Conservation (phyloP, 1,140 invertebrate genomes). For the Drosophila santomea region DNA sequence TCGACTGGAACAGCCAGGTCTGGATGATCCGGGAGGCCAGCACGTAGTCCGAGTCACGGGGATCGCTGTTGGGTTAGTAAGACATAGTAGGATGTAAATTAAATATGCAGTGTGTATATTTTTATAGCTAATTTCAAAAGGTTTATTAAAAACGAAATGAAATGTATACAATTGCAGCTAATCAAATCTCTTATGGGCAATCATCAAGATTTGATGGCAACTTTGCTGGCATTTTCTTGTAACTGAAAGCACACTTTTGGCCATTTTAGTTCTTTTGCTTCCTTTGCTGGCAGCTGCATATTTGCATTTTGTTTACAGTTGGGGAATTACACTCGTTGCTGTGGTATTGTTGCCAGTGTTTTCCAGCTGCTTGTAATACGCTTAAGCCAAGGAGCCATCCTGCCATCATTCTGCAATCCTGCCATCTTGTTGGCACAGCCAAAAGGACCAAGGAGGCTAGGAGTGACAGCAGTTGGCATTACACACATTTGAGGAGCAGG, state of each 20-base stretch:
- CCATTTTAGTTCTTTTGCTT: slow-evolving; percentile 13
- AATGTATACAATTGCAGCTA: neutral
- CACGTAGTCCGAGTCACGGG: slow-evolving; percentile 88
- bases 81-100: too few relatives aligned
- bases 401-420: slow-evolving; percentile 28
- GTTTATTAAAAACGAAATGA: neutral
- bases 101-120: too few relatives aligned
- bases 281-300: slow-evolving; percentile 33
- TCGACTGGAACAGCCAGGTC: slow-evolving; percentile 85
- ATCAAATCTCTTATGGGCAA: slow-evolving; percentile 25
- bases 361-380: slow-evolving; percentile 52
- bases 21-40: slow-evolving; percentile 87
- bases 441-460: neutral
- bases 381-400: slow-evolving; percentile 53
- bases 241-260: neutral
- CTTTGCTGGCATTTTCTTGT: slow-evolving; percentile 38
- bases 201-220: slow-evolving; percentile 34
- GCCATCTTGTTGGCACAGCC: neutral
- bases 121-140: neutral
- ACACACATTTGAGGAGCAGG: slow-evolving; percentile 41
- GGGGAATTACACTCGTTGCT: slow-evolving; percentile 36
- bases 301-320: slow-evolving; percentile 76
- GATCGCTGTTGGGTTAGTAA: slow-evolving; percentile 85
- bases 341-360: slow-evolving; percentile 36
- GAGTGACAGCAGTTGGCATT: slow-evolving; percentile 61